These are phyloP conservation scores for Lutraria lutraria DNA, from an alignment of 2,888 invertebrate genomes.

Conservation along the genomic window DNA sequence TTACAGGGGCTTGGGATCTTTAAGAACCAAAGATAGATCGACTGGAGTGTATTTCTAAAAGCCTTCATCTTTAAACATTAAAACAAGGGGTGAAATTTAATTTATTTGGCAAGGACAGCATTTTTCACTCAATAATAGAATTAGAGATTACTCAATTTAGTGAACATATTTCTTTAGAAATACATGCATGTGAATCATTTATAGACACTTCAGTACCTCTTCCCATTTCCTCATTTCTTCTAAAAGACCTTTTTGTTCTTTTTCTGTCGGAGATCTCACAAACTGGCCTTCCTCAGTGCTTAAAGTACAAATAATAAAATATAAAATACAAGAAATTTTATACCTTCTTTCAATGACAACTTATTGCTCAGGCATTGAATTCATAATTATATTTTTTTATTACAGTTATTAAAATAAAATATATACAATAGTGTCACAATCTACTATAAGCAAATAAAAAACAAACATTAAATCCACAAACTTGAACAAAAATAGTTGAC, in stretches of 20 bases:
- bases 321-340: neutral
- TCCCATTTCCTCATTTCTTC: slow-evolving; percentile 81
- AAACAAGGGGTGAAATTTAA: too few relatives aligned
- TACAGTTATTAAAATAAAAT: neutral
- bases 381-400: neutral
- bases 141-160: too few relatives aligned
- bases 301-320: slow-evolving; percentile 36
- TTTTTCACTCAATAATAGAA: too few relatives aligned
- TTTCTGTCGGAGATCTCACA: slow-evolving; percentile 76
- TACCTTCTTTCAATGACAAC: neutral
- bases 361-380: neutral
- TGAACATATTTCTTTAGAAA: too few relatives aligned
- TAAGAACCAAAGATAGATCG: too few relatives aligned
- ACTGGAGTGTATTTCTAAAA: too few relatives aligned
- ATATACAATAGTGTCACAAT: neutral
- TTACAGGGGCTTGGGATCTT: neutral
- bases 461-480: neutral
- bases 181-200: too few relatives aligned
- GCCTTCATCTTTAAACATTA: too few relatives aligned
- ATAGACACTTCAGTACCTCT: slow-evolving; percentile 70
- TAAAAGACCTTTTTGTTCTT: slow-evolving; percentile 73
- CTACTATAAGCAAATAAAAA: neutral
- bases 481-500: neutral
- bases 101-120: too few relatives aligned
- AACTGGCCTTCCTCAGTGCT: slow-evolving; percentile 83